Percentiles rank a stretch among this genome's conserved stretches.
These are phyloP conservation scores for Sclerurus mexicanus DNA, from an alignment of 2,113 vertebrate genomes.

Conservation along the genomic window DNA sequence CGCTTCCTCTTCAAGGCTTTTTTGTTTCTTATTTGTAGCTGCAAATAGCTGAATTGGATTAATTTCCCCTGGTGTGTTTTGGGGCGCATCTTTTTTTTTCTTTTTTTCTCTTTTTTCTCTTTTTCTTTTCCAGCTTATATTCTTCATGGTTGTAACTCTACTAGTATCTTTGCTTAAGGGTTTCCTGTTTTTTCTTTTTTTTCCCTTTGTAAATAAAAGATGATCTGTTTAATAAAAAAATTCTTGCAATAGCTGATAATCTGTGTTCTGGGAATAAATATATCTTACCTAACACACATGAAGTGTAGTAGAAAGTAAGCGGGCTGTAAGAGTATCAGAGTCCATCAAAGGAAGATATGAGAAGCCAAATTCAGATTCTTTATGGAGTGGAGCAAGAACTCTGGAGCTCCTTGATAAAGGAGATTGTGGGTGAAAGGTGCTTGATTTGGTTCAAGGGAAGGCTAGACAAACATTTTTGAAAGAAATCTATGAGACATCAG, in stretches of 20 bases:
- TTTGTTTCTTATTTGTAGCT: background rate
- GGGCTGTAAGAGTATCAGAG: background rate
- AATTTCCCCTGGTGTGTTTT: background rate
- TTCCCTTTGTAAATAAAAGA: background rate
- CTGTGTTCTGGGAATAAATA: background rate
- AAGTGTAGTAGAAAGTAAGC: background rate
- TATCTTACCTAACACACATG: background rate
- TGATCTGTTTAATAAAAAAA: background rate
- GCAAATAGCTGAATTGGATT: background rate
- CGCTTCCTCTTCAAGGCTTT: background rate
- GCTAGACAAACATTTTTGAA: background rate
- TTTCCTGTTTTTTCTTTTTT: background rate
- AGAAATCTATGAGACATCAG: background rate
- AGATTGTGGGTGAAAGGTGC: background rate
- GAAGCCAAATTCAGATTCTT: background rate
- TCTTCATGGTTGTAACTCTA: background rate
- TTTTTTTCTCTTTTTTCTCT: background rate
- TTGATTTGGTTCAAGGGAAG: background rate
- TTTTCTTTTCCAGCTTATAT: background rate
- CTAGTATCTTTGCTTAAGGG: background rate
- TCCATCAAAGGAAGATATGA: background rate
- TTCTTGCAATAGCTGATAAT: background rate
- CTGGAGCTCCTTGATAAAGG: background rate
- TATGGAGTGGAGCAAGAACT: background rate
- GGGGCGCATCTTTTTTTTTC: background rate